These are phyloP conservation scores for Galeopsomyia nigrocyanea DNA, from an alignment of 2,888 invertebrate genomes.

Conservation along the genomic window DNA sequence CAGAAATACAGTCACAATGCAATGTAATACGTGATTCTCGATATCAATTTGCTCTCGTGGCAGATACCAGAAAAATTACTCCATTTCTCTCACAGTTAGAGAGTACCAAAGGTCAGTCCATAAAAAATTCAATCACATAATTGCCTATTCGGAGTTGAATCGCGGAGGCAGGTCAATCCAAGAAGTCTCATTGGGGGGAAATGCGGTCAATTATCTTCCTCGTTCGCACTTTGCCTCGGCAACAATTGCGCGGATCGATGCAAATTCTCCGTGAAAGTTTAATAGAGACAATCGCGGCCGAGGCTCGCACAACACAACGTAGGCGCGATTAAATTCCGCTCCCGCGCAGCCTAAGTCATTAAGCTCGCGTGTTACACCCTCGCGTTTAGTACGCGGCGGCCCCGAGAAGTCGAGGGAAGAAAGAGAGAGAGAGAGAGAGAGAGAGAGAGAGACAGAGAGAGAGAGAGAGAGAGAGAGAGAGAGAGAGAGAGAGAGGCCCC, in stretches of 20 bases:
- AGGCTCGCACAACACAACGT: not conserved
- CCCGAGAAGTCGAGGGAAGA: not conserved
- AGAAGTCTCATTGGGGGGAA: not conserved
- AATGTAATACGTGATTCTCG: no score
- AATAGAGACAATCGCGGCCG: constrained; percentile 45
- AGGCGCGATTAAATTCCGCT: constrained; percentile 43
- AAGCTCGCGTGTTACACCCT: constrained; percentile 47
- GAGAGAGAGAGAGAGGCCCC: not conserved
- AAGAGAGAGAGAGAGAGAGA: not conserved
- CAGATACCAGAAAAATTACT: no score
- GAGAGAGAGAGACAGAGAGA: not conserved
- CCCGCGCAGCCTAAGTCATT: constrained; percentile 47
- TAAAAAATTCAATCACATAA: no score
- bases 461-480: constrained; percentile 3
- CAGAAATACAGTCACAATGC: no score
- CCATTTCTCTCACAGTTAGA: no score
- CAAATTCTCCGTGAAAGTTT: constrained; percentile 44
- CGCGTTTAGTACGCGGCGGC: constrained; percentile 23
- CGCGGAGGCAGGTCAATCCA: no score
- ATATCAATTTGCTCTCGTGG: no score
- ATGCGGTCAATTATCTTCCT: constrained; percentile 36
- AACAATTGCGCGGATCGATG: constrained; percentile 44
- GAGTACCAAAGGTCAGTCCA: no score
- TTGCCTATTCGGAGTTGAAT: no score
- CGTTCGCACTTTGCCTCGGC: constrained; percentile 6